These are phyloP conservation scores for Ips nitidus DNA, from an alignment of 1,140 invertebrate genomes.

Conservation along the genomic window DNA sequence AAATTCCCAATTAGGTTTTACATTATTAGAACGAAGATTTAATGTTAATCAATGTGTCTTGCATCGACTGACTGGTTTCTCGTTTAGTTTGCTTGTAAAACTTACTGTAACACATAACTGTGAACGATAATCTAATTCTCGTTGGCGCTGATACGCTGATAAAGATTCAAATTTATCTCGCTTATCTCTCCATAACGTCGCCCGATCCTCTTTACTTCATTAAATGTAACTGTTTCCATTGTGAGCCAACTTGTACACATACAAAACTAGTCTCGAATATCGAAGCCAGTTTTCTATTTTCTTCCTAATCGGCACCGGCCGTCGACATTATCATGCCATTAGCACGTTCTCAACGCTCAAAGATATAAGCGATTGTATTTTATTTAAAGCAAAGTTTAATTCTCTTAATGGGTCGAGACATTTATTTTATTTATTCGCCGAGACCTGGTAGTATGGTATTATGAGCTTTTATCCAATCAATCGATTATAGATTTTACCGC, in stretches of 20 bases:
- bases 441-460: neutral
- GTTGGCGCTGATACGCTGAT: too few species aligned
- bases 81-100: too few species aligned
- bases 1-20: too few species aligned
- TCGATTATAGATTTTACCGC: too few species aligned
- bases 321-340: slow-evolving; percentile 23
- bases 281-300: slow-evolving; percentile 17
- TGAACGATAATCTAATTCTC: too few species aligned
- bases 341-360: slow-evolving; percentile 12
- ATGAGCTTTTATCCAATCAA: too few species aligned
- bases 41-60: too few species aligned
- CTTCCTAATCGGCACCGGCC: slow-evolving; percentile 14
- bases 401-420: slow-evolving; percentile 16
- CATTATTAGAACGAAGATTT: too few species aligned
- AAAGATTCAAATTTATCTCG: neutral
- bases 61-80: too few species aligned
- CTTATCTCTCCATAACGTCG: neutral
- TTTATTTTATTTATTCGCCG: slow-evolving; percentile 22
- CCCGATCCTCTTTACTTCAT: slow-evolving; percentile 1
- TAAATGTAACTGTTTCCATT: neutral
- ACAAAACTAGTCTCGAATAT: slow-evolving; percentile 5
- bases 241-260: neutral
- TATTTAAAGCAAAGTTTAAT: slow-evolving; percentile 25
- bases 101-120: too few species aligned
- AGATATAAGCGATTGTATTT: slow-evolving; percentile 19